A percentile compares a stretch with the other conserved stretches of the same genome.
Conservation (phyloP, 2,888 invertebrate species). For the Hydrotaea diabolus region DNA sequence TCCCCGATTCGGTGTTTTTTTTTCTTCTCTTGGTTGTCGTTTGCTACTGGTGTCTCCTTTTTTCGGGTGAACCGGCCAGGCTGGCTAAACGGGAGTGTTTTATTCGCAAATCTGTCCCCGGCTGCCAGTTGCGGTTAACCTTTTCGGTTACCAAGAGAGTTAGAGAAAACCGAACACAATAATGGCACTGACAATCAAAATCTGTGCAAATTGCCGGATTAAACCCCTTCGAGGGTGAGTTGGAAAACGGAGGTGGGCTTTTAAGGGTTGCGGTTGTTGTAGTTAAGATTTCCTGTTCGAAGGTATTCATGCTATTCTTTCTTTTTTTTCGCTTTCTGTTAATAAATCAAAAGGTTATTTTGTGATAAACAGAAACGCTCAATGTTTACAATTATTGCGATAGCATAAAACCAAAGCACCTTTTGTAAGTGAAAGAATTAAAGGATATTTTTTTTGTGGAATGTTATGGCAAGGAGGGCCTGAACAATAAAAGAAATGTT, state of each 20-base stretch:
- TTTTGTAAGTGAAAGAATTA: background rate
- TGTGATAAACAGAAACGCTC: background rate
- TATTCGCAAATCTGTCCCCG: no score
- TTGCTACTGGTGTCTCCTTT: background rate
- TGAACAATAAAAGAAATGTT: no score
- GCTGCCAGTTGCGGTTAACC: conserved; percentile 55
- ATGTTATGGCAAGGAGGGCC: background rate
- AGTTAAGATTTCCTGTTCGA: background rate
- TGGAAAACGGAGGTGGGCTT: background rate
- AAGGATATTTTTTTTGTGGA: background rate
- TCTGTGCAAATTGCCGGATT: conserved; percentile 64
- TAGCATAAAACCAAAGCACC: background rate
- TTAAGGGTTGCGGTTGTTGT: conserved; percentile 1
- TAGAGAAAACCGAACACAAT: background rate
- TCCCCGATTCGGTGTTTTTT: conserved; percentile 19
- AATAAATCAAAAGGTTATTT: conserved; percentile 46
- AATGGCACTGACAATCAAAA: conserved; percentile 46
- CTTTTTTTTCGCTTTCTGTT: background rate
- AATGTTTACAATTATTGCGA: background rate
- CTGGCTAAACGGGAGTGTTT: conserved; percentile 19
- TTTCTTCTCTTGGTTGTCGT: conserved; percentile 13
- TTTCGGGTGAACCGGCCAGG: conserved; percentile 30
- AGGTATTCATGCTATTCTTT: no score
- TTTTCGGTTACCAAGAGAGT: conserved; percentile 12
- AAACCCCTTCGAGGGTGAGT: background rate